These are phyloP conservation scores for Zygothrica quintamaculata DNA, from an alignment of 2,888 invertebrate species.

Conservation along the genomic window DNA sequence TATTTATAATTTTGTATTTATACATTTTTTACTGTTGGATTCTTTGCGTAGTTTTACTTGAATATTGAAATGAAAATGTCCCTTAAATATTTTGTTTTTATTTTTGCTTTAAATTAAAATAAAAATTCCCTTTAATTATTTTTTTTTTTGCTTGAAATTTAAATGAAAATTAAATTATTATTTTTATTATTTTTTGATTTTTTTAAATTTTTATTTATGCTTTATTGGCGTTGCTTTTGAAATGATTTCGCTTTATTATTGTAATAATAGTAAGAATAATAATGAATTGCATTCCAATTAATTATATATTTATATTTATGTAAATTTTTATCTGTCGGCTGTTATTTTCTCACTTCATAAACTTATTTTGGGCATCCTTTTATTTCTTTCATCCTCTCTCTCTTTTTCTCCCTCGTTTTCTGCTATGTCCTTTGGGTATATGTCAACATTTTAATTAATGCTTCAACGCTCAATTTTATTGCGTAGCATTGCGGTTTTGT, in stretches of 20 bases:
- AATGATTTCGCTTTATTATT: too few relatives aligned
- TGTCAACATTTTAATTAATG: conserved; percentile 72
- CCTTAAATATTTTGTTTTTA: too few relatives aligned
- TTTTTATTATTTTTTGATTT: background rate
- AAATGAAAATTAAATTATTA: background rate
- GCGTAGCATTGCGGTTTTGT: conserved; percentile 42
- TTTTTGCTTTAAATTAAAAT: too few relatives aligned
- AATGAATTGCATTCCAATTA: background rate
- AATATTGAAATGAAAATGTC: too few relatives aligned
- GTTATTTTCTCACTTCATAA: conserved; percentile 10
- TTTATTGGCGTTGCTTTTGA: background rate
- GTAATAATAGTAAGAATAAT: too few relatives aligned
- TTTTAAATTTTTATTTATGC: conserved; percentile 1
- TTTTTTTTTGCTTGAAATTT: too few relatives aligned
- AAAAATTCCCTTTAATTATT: too few relatives aligned
- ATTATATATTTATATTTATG: conserved; percentile 22
- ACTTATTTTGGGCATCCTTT: background rate
- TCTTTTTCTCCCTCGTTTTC: too few relatives aligned
- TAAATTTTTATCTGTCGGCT: conserved; percentile 12
- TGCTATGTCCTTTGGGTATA: conserved; percentile 14
- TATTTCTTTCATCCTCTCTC: background rate
- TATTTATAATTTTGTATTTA: too few relatives aligned
- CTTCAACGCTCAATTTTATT: conserved; percentile 62
- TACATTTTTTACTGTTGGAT: too few relatives aligned
- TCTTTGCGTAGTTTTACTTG: too few relatives aligned